phyloP scores from a whole-genome alignment of 2,113 vertebrate genomes.

The Pavo muticus region DNA sequence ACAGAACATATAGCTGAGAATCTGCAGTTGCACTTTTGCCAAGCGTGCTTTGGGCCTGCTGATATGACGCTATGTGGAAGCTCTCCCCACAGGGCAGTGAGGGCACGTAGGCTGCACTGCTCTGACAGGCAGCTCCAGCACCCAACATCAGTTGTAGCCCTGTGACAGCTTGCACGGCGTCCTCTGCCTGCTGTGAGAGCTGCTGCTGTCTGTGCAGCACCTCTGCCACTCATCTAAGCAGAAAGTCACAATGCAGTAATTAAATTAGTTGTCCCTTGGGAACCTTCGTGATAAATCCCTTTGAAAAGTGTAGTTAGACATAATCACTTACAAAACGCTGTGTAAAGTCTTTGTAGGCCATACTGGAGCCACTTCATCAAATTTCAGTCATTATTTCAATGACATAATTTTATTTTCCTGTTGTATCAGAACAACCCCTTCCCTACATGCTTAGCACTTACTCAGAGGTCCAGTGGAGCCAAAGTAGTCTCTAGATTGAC shows the following conservation, averaged over 20 bases:
- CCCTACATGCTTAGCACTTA: not conserved
- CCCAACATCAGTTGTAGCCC: too few species aligned
- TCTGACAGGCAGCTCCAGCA: not conserved
- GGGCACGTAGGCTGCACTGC: not conserved
- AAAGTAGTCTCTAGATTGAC: not conserved
- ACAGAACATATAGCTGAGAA: not conserved
- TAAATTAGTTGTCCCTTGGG: not conserved
- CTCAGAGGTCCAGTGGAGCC: not conserved
- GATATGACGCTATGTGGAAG: accelerated
- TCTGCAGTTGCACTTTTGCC: not conserved
- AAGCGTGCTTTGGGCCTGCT: not conserved
- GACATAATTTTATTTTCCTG: not conserved
- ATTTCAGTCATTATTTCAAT: not conserved
- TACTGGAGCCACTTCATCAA: not conserved
- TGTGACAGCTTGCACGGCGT: not conserved
- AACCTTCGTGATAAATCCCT: not conserved
- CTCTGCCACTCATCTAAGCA: not conserved
- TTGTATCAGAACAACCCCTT: not conserved
- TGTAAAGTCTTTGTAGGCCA: not conserved
- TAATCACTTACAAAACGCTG: not conserved
- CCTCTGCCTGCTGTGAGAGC: too few species aligned
- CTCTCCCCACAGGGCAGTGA: accelerated
- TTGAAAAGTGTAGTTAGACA: not conserved
- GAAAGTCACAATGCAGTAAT: not conserved
- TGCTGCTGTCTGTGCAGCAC: accelerated